phyloP scores from a whole-genome alignment of 2,113 vertebrate species.

The Stercorarius parasiticus region DNA sequence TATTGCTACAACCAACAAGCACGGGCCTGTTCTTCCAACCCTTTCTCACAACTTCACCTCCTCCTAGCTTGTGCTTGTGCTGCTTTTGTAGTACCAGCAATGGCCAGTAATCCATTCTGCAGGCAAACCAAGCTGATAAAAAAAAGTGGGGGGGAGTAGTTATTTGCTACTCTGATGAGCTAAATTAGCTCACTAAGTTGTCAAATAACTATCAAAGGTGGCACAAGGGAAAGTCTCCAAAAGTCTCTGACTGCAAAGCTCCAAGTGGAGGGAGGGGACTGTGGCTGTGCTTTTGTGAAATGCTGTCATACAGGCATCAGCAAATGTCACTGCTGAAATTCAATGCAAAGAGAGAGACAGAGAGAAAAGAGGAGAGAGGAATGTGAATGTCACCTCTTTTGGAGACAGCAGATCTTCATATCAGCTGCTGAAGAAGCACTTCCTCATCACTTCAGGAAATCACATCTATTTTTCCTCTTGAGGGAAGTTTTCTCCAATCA shows the following conservation, averaged over 20 bases:
- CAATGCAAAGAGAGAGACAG: not conserved
- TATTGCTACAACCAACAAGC: not conserved
- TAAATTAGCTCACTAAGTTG: not conserved
- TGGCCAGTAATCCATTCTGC: not conserved
- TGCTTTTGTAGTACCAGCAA: not conserved
- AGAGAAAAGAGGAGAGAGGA: not conserved
- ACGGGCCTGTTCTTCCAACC: not conserved
- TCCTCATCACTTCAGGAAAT: not conserved
- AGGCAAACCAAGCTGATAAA: not conserved
- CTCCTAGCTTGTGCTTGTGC: not conserved
- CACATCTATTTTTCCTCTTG: not conserved
- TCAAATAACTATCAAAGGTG: not conserved
- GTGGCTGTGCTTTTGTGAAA: not conserved
- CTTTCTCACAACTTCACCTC: not conserved
- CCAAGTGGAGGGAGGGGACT: not conserved
- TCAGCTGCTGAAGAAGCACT: not conserved
- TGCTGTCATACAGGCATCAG: not conserved
- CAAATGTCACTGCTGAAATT: not conserved
- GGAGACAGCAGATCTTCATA: not conserved
- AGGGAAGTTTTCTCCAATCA: not conserved
- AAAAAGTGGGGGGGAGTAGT: not conserved
- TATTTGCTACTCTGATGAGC: not conserved
- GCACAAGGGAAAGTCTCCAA: not conserved
- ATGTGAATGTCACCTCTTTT: not conserved
- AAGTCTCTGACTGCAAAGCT: not conserved